Conservation (phyloP, 2,113 vertebrate genomes). For the Stigmatopora nigra region DNA sequence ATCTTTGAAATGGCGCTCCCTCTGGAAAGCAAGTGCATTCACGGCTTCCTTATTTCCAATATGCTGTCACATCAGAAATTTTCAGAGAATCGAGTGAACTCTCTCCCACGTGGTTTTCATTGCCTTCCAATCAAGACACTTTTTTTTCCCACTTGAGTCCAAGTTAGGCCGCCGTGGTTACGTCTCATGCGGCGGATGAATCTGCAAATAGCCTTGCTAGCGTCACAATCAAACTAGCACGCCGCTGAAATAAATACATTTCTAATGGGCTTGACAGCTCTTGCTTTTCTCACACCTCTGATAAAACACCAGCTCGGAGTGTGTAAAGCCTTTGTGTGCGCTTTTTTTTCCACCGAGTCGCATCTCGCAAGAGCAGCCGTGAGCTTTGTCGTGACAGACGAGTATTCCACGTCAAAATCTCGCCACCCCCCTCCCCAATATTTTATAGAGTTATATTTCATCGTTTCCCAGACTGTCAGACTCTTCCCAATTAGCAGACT, state of each 20-base stretch:
- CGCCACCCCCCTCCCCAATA: slow-evolving; percentile 1
- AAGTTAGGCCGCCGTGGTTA: slow-evolving; percentile 24
- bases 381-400: slow-evolving; percentile 48
- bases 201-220: slow-evolving; percentile 55
- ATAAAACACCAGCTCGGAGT: slow-evolving; percentile 42
- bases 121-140: slow-evolving; percentile 46
- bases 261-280: slow-evolving; percentile 51
- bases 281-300: slow-evolving; percentile 48
- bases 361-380: slow-evolving; percentile 52
- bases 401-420: slow-evolving; percentile 42
- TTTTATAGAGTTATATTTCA: slow-evolving; percentile 19
- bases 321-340: slow-evolving; percentile 47
- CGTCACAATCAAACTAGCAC: slow-evolving; percentile 36
- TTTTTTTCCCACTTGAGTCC: slow-evolving; percentile 37
- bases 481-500: slow-evolving; percentile 63
- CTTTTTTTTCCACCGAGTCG: slow-evolving; percentile 48
- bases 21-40: background rate
- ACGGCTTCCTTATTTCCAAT: slow-evolving; percentile 35
- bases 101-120: slow-evolving; percentile 37
- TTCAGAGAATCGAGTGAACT: slow-evolving; percentile 47
- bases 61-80: slow-evolving; percentile 60
- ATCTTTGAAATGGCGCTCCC: background rate
- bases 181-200: slow-evolving; percentile 39
- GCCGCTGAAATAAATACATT: slow-evolving; percentile 43
- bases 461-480: slow-evolving; percentile 44